Base-by-base conservation (phyloP, 2,888 invertebrate genomes). In the Gandaritis pyraliata region DNA sequence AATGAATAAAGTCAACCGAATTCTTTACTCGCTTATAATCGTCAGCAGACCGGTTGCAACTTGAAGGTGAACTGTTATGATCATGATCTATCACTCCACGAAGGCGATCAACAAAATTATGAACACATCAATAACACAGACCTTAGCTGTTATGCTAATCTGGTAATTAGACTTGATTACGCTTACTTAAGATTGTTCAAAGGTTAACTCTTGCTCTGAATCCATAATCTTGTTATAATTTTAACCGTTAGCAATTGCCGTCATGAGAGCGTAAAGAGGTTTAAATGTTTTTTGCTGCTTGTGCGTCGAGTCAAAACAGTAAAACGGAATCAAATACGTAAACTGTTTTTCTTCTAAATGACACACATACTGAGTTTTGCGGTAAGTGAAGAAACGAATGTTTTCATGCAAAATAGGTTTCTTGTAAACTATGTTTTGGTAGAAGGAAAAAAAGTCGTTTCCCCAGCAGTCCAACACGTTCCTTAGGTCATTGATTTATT, bases 161-260 rank as follows among this genome's bases (percentile, higher is more conserved):
- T 56, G 53, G 43, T 64, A 64, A 69, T 66, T 51, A 52, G 57
- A 23, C 47, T 38, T 54, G 53, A 61, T 67, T 65, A 58, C 61
- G 54, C 58, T 61, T 58, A 57, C 54, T 60, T 43, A 33, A 60
- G 52, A 62, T 60, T 65, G 55, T 68, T 65, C 58, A 59, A 67
- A 69, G 69, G 66, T 55, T 65, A 60, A 57, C 55, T 66, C 67
- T 61, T 51, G 64, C 55, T 66, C 69, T 47, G 48, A 61, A 63
- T 67, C 61, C 63, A 60, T 71, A 23, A 23, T 23, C 23, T 23
- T 23, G 23, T 0, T 23, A 61, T 57, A 49, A 61, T 69, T 63
- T 64, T 50, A 56, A 61, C 49, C 53, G 66, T 62, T 64, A 65
- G 47, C 57, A 65, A 64, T 67, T 64, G 61, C 55, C 39, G 43